phyloP scores from a whole-genome alignment of 2,113 vertebrate genomes.

The Daboia siamensis region DNA sequence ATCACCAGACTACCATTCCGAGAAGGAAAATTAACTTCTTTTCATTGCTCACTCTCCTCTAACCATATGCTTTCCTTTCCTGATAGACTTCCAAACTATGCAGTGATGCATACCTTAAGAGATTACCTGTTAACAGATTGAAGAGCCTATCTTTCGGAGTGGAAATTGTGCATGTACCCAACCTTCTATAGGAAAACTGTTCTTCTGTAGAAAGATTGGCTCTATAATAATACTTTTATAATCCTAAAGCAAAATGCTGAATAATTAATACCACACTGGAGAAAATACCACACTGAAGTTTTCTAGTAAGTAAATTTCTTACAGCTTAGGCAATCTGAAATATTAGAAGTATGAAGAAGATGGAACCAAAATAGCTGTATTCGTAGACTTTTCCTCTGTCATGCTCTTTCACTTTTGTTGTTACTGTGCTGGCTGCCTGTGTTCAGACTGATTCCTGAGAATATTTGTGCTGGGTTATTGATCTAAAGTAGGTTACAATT shows the following conservation, averaged over 20 bases:
- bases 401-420: background rate
- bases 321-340: background rate
- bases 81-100: background rate
- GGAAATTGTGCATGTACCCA: background rate
- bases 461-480: conserved; percentile 15
- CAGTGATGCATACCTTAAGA: background rate
- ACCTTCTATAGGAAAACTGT: background rate
- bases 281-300: background rate
- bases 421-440: background rate
- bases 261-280: background rate
- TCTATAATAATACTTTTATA: background rate
- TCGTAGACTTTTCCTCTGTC: background rate
- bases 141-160: background rate
- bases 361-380: background rate
- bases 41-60: background rate
- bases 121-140: background rate
- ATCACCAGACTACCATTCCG: background rate
- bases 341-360: background rate
- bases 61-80: background rate
- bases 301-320: background rate
- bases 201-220: background rate
- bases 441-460: background rate
- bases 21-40: background rate
- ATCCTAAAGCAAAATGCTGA: background rate
- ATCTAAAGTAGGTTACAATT: conserved; percentile 8